Conservation (phyloP, 2,888 invertebrate genomes). For the Andrena fulva region DNA sequence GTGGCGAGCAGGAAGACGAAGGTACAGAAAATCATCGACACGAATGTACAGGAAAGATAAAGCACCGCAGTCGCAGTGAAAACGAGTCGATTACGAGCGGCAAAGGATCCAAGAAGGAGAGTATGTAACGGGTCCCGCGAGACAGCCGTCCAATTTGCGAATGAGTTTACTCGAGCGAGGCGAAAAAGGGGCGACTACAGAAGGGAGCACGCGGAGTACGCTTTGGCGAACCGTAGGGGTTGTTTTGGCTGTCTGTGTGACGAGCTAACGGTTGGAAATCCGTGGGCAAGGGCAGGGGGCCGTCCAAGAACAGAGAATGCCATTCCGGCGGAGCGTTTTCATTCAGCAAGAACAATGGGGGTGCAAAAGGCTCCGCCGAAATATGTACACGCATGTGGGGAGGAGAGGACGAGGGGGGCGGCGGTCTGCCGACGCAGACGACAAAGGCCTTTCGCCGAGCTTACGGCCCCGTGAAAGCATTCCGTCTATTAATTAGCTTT, state of each 20-base stretch:
- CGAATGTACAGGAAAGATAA: no score
- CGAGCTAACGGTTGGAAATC: conserved; percentile 1
- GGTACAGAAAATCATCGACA: no score
- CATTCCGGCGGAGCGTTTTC: conserved; percentile 30
- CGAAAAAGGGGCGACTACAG: not conserved
- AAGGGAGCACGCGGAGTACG: not conserved
- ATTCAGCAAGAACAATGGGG: conserved; percentile 26
- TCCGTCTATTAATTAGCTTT: conserved; percentile 55
- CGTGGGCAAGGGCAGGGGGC: conserved; percentile 17
- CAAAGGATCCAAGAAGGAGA: not conserved
- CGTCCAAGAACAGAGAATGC: not conserved
- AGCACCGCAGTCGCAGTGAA: not conserved
- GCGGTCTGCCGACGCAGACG: not conserved
- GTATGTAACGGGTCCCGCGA: not conserved
- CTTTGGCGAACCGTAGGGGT: not conserved
- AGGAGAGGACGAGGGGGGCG: not conserved
- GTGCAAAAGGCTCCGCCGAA: conserved; percentile 18
- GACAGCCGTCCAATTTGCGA: conserved; percentile 2
- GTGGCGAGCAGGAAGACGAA: no score
- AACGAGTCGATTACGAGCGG: not conserved
- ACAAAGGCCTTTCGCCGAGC: conserved; percentile 27
- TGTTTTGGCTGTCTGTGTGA: conserved; percentile 4
- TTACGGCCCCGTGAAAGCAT: conserved; percentile 29
- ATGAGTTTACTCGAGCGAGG: conserved; percentile 1
- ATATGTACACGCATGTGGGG: conserved; percentile 9